These are phyloP conservation scores for Psilopsiagon aurifrons DNA, from an alignment of 2,113 vertebrate genomes.

Conservation along the genomic window DNA sequence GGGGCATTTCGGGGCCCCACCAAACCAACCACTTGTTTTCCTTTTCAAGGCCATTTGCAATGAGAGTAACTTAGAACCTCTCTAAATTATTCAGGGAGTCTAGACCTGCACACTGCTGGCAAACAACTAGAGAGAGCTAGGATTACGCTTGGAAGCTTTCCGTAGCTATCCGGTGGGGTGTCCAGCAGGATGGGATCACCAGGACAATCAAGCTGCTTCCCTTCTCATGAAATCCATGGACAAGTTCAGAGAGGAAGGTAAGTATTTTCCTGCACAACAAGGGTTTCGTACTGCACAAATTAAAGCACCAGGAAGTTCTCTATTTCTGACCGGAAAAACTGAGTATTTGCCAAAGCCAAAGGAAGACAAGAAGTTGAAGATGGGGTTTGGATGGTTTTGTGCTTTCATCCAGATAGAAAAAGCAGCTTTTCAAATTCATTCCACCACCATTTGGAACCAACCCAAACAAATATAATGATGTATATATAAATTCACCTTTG, in stretches of 20 bases:
- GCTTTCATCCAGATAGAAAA: background rate
- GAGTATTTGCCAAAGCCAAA: background rate
- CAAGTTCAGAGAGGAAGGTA: background rate
- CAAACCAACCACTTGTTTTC: background rate
- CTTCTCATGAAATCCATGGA: background rate
- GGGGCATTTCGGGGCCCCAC: background rate
- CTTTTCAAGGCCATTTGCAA: background rate
- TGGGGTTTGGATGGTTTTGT: background rate
- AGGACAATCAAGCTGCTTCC: background rate
- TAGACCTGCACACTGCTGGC: background rate
- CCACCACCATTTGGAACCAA: constrained; percentile 34
- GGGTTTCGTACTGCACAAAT: background rate
- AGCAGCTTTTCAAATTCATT: background rate
- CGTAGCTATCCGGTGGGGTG: rapidly evolving
- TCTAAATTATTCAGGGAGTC: constrained; percentile 21
- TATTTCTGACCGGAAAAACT: background rate
- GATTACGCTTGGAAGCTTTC: background rate
- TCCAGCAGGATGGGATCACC: background rate
- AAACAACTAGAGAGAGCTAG: background rate
- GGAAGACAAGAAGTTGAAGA: background rate
- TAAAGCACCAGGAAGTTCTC: background rate
- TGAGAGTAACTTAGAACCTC: background rate
- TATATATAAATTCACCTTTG: constrained; percentile 67
- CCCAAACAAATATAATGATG: constrained; percentile 28
- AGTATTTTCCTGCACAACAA: background rate